Evolutionary conservation across 2,797 vertebrate genomes (phyloP).

Genomic region (Prunella strophiata): DNA sequence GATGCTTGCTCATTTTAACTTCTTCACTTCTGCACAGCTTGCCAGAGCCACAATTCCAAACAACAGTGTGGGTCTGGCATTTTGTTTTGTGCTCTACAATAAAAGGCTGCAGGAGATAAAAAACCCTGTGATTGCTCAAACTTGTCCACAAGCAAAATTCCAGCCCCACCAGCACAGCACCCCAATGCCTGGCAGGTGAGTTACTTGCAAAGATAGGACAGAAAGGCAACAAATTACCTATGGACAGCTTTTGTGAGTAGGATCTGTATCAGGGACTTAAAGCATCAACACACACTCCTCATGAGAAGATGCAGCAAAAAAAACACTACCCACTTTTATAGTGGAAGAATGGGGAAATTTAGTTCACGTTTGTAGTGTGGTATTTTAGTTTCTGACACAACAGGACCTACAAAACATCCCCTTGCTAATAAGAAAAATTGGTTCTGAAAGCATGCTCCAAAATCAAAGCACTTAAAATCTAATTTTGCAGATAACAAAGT

Average conservation of each 20-base stretch:
- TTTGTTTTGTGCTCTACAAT: slow-evolving; percentile 48
- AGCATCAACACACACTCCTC: not conserved
- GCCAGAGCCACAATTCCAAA: slow-evolving; percentile 12
- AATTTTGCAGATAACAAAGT: not conserved
- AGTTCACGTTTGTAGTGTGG: not conserved
- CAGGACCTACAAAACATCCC: not conserved
- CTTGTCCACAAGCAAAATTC: not conserved
- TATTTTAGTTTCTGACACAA: not conserved
- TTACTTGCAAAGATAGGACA: not conserved
- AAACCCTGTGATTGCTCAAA: slow-evolving; percentile 20
- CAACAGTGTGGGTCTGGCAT: not conserved
- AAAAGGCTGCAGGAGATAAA: slow-evolving; percentile 25
- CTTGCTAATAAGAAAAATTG: not conserved
- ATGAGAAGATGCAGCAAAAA: not conserved
- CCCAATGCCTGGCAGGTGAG: not conserved
- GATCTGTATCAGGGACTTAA: not conserved
- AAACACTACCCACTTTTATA: not conserved
- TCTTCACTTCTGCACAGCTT: slow-evolving; percentile 2
- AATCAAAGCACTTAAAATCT: not conserved
- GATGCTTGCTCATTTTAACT: slow-evolving; percentile 30
- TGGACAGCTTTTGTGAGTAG: not conserved
- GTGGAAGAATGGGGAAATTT: not conserved
- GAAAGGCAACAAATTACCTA: not conserved
- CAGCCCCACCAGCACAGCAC: not conserved
- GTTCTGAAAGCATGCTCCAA: not conserved